Conservation (phyloP, 2,797 vertebrate genomes). For the Echiichthys vipera region DNA sequence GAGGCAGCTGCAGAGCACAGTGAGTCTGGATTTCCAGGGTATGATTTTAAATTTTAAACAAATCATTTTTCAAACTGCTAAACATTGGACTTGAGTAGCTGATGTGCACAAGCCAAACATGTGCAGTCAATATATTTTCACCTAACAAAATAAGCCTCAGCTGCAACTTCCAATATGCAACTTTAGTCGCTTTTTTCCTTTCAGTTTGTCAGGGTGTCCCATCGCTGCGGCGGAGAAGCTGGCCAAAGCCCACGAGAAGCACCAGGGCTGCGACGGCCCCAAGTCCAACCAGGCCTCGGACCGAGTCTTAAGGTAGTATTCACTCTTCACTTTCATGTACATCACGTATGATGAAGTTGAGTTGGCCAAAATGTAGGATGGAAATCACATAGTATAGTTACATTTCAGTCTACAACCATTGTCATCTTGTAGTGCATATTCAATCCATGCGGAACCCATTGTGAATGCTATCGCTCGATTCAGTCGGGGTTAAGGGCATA, state of each 20-base stretch:
- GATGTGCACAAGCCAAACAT: slow-evolving; percentile 38
- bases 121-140: slow-evolving; percentile 22
- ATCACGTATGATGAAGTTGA: not conserved
- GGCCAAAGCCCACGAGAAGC: slow-evolving; percentile 98
- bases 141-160: slow-evolving; percentile 13
- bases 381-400: no score
- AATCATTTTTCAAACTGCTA: slow-evolving; percentile 17
- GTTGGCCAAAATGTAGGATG: not conserved
- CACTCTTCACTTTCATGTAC: slow-evolving; percentile 1
- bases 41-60: no score
- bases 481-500: no score
- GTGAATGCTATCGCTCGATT: no score
- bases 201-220: slow-evolving; percentile 98
- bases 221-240: slow-evolving; percentile 98
- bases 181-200: slow-evolving; percentile 49
- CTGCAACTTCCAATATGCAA: not conserved
- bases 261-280: slow-evolving; percentile 93
- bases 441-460: no score
- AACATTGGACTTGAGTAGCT: slow-evolving; percentile 6
- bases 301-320: slow-evolving; percentile 94
- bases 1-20: no score
- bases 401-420: not conserved
- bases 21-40: no score
- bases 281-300: slow-evolving; percentile 97
- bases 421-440: not conserved